These are phyloP conservation scores for Protomyctophum bolini DNA, from an alignment of 2,113 vertebrate genomes.

Conservation along the genomic window DNA sequence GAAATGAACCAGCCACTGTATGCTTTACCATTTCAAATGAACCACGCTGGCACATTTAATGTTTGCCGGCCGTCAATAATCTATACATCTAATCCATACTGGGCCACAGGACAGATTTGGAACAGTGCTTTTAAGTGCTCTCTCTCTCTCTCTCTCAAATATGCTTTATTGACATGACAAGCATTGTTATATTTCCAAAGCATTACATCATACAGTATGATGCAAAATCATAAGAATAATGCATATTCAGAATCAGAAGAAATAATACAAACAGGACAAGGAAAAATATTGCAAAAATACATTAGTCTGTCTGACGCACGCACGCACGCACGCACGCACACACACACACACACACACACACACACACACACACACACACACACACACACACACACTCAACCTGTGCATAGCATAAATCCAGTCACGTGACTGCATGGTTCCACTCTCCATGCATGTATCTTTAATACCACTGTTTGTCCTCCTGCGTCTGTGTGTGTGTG, in stretches of 20 bases:
- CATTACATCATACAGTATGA: no score
- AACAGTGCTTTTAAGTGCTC: not conserved
- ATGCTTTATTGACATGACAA: no score
- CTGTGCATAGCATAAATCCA: slow-evolving; percentile 24
- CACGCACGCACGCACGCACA: not conserved
- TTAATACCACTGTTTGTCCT: slow-evolving; percentile 44
- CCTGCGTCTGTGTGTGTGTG: slow-evolving; percentile 30
- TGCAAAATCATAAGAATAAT: no score
- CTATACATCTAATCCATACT: slow-evolving; percentile 14
- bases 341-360: not conserved
- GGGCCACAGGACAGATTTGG: slow-evolving; percentile 15
- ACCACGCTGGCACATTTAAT: not conserved
- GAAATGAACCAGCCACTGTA: not conserved
- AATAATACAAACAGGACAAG: no score
- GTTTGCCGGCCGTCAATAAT: slow-evolving; percentile 15
- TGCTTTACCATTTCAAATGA: not conserved
- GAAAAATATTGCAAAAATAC: no score
- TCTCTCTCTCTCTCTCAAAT: not conserved
- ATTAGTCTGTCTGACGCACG: not conserved
- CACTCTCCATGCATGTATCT: slow-evolving; percentile 42
- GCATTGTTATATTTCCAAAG: no score
- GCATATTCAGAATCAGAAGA: no score
- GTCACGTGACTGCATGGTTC: slow-evolving; percentile 15
- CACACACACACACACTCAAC: not conserved
- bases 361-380: slow-evolving; percentile 8